These are phyloP conservation scores for Promerops cafer DNA, from an alignment of 2,113 vertebrate species.

Conservation along the genomic window DNA sequence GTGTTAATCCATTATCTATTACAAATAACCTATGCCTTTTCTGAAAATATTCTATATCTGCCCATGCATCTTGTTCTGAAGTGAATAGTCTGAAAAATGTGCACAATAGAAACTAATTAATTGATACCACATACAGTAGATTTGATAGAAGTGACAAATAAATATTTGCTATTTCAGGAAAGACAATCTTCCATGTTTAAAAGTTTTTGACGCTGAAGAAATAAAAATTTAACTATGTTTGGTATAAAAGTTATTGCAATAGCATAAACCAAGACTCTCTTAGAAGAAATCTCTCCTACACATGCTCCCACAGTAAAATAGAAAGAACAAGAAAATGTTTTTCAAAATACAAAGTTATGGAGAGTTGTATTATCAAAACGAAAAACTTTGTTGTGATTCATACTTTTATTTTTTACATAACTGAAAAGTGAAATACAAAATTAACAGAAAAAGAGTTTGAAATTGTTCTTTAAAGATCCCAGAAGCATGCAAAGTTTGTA, in stretches of 20 bases:
- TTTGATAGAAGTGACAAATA: neutral
- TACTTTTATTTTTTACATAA: neutral
- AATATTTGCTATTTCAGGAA: neutral
- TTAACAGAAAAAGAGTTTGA: neutral
- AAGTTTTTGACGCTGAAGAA: neutral
- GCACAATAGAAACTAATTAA: neutral
- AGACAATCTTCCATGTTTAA: neutral
- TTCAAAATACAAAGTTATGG: neutral
- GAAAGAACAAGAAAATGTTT: slow-evolving; percentile 1
- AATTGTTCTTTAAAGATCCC: neutral
- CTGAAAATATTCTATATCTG: neutral
- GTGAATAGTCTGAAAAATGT: neutral
- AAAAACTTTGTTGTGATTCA: neutral
- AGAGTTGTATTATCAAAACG: neutral
- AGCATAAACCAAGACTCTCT: neutral
- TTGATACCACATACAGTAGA: neutral
- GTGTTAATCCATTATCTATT: neutral
- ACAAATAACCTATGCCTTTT: neutral
- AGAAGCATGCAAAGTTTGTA: neutral
- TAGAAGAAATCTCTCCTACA: neutral
- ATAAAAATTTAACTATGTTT: neutral
- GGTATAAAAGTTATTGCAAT: neutral
- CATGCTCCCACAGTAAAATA: neutral
- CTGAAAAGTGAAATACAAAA: neutral
- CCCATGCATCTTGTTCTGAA: neutral